Evolutionary conservation across 2,888 invertebrate genomes (phyloP).

Genomic region (Autographa pulchrina): DNA sequence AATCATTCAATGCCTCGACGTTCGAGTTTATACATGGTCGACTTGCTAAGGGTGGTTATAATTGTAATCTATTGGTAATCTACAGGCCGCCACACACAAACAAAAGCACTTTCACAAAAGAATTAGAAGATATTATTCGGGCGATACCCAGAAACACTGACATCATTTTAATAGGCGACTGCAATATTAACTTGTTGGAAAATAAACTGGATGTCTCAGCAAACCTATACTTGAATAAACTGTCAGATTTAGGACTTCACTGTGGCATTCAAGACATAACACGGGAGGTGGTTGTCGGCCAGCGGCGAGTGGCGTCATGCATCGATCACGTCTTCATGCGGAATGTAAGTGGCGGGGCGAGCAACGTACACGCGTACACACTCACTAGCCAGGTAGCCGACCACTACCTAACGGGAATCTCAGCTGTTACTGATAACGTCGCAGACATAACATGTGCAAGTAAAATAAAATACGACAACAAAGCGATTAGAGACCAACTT

Average conservation of each 20-base stretch:
- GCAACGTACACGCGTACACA: background rate
- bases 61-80: background rate
- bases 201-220: background rate
- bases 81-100: constrained; percentile 13
- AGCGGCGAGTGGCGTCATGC: constrained; percentile 9
- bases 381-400: background rate
- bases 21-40: constrained; percentile 7
- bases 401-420: constrained; percentile 11
- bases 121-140: background rate
- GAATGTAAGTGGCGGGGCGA: background rate
- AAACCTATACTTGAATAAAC: background rate
- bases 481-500: background rate
- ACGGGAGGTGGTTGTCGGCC: background rate
- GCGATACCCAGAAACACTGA: background rate
- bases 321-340: constrained; percentile 15
- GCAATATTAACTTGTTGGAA: constrained; percentile 6
- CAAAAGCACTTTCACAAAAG: background rate
- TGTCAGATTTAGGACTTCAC: constrained; percentile 1
- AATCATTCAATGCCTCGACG: background rate
- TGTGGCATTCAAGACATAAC: constrained; percentile 13
- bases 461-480: background rate
- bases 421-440: background rate
- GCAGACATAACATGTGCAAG: background rate
- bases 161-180: constrained; percentile 11
- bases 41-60: background rate